These are phyloP conservation scores for Cosmopolites sordidus DNA, from an alignment of 2,888 invertebrate species.

Conservation along the genomic window DNA sequence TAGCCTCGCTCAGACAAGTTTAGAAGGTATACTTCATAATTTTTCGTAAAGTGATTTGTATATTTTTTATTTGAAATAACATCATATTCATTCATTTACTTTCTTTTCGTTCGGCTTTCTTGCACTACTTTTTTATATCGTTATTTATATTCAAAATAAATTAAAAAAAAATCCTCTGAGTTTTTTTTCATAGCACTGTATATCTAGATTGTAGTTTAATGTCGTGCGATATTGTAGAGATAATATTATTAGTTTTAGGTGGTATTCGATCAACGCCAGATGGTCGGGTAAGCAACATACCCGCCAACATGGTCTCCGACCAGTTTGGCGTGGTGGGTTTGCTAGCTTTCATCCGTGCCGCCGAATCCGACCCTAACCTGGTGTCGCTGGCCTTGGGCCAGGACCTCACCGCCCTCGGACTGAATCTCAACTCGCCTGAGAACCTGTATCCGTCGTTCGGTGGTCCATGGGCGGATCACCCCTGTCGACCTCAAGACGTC, in stretches of 20 bases:
- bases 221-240: too few relatives aligned
- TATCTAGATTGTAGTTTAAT: slow-evolving; percentile 13
- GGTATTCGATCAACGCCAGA: slow-evolving; percentile 95
- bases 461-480: slow-evolving; percentile 97
- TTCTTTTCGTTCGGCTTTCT: too few relatives aligned
- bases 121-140: too few relatives aligned
- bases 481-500: slow-evolving; percentile 97
- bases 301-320: slow-evolving; percentile 97
- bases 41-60: too few relatives aligned
- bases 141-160: too few relatives aligned
- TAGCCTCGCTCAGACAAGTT: too few relatives aligned
- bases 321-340: slow-evolving; percentile 99
- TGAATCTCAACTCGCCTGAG: slow-evolving; percentile 97
- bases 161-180: too few relatives aligned
- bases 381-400: slow-evolving; percentile 96
- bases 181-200: neutral
- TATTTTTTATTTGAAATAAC: too few relatives aligned
- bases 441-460: slow-evolving; percentile 97
- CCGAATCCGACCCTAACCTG: slow-evolving; percentile 94
- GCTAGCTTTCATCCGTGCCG: slow-evolving; percentile 95
- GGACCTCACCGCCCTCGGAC: slow-evolving; percentile 94
- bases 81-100: too few relatives aligned
- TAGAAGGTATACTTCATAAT: too few relatives aligned
- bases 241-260: too few relatives aligned
- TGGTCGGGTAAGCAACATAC: slow-evolving; percentile 98